These are phyloP conservation scores for Drosophila eohydei DNA, from an alignment of 2,888 invertebrate genomes.

Conservation along the genomic window DNA sequence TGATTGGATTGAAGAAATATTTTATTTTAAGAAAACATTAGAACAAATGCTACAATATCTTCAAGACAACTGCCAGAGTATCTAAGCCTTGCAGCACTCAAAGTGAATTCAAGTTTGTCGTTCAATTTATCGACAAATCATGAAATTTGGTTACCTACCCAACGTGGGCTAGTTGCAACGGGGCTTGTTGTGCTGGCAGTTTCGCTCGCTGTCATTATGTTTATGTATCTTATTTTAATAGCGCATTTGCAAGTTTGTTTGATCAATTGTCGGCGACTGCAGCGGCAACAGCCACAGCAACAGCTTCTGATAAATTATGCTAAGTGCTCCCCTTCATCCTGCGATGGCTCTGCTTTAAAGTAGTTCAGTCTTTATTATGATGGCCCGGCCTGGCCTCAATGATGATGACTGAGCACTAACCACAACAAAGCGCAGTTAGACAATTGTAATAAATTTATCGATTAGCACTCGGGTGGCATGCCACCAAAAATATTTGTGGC, in stretches of 20 bases:
- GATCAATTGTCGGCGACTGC: conserved; percentile 72
- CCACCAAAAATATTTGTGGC: conserved; percentile 36
- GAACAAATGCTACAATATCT: no score
- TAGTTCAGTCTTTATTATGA: conserved; percentile 27
- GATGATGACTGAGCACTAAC: conserved; percentile 47
- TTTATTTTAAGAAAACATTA: neutral
- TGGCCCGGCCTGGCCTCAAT: conserved; percentile 53
- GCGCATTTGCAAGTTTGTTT: conserved; percentile 69
- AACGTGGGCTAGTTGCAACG: conserved; percentile 34
- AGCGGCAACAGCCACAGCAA: conserved; percentile 41
- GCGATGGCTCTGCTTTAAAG: conserved; percentile 19
- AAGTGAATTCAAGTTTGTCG: conserved; percentile 6
- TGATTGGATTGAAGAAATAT: neutral
- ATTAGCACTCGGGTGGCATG: conserved; percentile 53
- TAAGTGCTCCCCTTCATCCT: neutral
- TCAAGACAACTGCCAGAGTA: conserved; percentile 8
- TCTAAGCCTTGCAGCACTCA: neutral
- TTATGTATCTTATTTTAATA: conserved; percentile 55
- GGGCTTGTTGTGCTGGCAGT: conserved; percentile 10
- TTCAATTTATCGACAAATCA: conserved; percentile 78
- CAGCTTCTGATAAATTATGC: conserved; percentile 53
- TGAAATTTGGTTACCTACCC: conserved; percentile 68
- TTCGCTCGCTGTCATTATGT: conserved; percentile 45
- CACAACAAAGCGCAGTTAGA: conserved; percentile 44
- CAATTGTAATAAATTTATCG: conserved; percentile 67